Base-by-base conservation (phyloP, 2,888 invertebrate species). In the Arctia plantaginis region DNA sequence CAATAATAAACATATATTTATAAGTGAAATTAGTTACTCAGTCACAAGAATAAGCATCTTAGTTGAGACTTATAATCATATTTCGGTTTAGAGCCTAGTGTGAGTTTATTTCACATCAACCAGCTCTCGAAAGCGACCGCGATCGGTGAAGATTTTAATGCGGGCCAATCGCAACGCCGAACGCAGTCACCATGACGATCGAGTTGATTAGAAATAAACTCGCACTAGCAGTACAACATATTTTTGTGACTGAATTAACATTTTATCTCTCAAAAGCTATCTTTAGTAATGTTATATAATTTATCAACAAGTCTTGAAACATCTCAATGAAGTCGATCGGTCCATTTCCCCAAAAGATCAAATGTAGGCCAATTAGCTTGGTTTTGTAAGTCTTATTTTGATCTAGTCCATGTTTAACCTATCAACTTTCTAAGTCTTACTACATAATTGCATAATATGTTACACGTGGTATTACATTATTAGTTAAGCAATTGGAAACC, bases 181-280 rank as follows among this genome's bases (percentile, higher is more conserved):
- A n/a, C n/a, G n/a, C n/a, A n/a, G n/a, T n/a, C n/a, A n/a, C n/a
- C n/a, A n/a, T n/a, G 51, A 23, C 51, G 51, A 51, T 51, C 23
- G 23, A 7, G 2, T 51, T 20, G 23, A 51, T 20, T 20, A 8
- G 23, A 23, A 51, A 51, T 20, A 51, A 51, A 51, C 51, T 51
- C 20, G 8, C 8, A 51, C 8, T 23, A 51, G 51, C 18, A 27
- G 6, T 18, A 27, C 20, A 47, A 30, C 35, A 13, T 33, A 68
- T 69, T 69, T 69, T 69, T 55, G n/a, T n/a, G 33, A 35, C n/a
- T 15, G 15, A 65, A 65, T 65, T 65, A 39, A 23, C 35, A 65
- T 20, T 10, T 44, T 64, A 62, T 30, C 62, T 62, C 3, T 30
- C 18, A 62, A 62, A 62, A 30, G 1, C 15, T 62, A 6, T 7